Percentiles rank a stretch among this genome's conserved stretches.
Evolutionary conservation across 1,140 invertebrate genomes (phyloP).

Genomic region (Diploscapter pachys): DNA sequence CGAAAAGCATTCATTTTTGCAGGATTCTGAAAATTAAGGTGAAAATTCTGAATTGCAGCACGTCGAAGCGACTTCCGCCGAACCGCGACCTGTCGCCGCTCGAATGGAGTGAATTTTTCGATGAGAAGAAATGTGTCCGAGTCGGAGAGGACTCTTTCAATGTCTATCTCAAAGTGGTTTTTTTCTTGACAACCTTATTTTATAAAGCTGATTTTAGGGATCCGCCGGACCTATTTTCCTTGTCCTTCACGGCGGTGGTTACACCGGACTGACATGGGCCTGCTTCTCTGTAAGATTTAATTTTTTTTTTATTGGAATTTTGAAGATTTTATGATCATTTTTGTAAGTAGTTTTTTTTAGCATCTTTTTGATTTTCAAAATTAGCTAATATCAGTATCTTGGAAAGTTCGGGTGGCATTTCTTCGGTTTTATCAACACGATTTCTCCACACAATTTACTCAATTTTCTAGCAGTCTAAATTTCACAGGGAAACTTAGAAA

Average conservation of each 20-base stretch:
- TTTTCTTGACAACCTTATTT: not conserved
- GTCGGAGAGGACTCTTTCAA: slow-evolving; percentile 50
- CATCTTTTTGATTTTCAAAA: no score
- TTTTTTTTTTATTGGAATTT: no score
- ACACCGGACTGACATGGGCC: slow-evolving; percentile 57
- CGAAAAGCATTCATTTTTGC: not conserved
- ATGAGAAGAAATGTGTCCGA: slow-evolving; percentile 40
- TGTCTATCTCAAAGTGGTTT: slow-evolving; percentile 47
- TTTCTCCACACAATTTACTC: not conserved
- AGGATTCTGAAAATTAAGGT: not conserved
- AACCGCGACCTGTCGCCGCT: slow-evolving; percentile 34
- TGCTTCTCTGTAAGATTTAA: slow-evolving; percentile 38
- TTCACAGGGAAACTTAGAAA: not conserved
- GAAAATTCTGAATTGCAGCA: not conserved
- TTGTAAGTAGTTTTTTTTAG: no score
- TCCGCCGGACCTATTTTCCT: slow-evolving; percentile 51
- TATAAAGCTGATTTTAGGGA: slow-evolving; percentile 27
- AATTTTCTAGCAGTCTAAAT: not conserved
- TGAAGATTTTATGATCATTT: no score
- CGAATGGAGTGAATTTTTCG: slow-evolving; percentile 51
- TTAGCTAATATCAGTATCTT: no score
- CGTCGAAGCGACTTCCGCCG: slow-evolving; percentile 2
- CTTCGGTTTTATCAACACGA: not conserved
- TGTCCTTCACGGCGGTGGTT: slow-evolving; percentile 55
- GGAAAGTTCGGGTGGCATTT: not conserved